These are phyloP conservation scores for Agrotis exclamationis DNA, from an alignment of 2,888 invertebrate genomes.

Conservation along the genomic window DNA sequence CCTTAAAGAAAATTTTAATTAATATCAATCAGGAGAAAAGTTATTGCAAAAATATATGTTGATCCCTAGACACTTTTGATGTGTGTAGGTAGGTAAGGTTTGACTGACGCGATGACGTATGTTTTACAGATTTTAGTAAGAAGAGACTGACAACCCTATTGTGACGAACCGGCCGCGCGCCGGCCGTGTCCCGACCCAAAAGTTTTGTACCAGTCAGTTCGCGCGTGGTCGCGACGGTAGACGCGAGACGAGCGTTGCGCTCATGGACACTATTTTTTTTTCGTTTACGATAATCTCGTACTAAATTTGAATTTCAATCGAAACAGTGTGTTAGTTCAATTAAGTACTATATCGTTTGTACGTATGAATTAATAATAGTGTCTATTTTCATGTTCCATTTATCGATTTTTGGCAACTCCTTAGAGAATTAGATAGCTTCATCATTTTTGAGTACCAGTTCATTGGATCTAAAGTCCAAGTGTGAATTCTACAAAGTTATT, in stretches of 20 bases:
- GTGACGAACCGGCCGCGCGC: conserved; percentile 63
- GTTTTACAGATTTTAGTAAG: conserved; percentile 16
- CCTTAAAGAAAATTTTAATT: no score
- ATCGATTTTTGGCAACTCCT: conserved; percentile 73
- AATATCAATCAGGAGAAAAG: no score
- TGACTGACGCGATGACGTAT: conserved; percentile 5
- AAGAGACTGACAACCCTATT: conserved; percentile 28
- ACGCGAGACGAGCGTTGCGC: conserved; percentile 78
- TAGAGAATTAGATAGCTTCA: conserved; percentile 71
- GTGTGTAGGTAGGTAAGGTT: background rate
- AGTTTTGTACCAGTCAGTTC: conserved; percentile 78
- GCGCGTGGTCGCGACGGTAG: conserved; percentile 85
- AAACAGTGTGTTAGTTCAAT: conserved; percentile 75
- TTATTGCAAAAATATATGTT: no score
- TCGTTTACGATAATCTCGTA: conserved; percentile 80
- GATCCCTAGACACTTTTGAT: no score
- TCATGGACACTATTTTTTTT: conserved; percentile 78
- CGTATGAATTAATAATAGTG: conserved; percentile 70
- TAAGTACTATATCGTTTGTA: conserved; percentile 67
- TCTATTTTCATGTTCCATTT: conserved; percentile 61
- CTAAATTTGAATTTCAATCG: conserved; percentile 73
- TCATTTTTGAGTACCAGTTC: conserved; percentile 71
- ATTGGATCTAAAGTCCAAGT: conserved; percentile 74
- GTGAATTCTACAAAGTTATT: conserved; percentile 85
- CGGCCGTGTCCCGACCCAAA: conserved; percentile 68